A percentile compares a stretch with the other conserved stretches of the same genome.
These are phyloP conservation scores for Scotopteryx bipunctaria DNA, from an alignment of 2,888 invertebrate species.

Conservation along the genomic window DNA sequence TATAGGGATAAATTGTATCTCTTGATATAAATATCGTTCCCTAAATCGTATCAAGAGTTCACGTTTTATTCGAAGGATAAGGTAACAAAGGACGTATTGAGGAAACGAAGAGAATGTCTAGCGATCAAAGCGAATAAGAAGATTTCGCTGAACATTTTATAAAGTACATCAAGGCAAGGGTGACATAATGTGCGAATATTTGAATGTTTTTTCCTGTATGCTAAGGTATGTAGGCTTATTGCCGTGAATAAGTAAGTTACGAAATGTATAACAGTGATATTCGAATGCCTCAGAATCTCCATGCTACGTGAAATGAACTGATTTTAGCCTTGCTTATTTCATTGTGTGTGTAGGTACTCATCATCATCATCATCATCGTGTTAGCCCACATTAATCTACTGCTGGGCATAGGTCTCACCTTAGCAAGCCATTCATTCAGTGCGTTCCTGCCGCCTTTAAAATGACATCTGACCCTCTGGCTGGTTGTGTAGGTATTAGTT, in stretches of 20 bases:
- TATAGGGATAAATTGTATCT: conserved; percentile 19
- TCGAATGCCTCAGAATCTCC: not conserved
- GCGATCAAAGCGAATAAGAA: conserved; percentile 40
- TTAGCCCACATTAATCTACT: too few relatives aligned
- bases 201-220: conserved; percentile 1
- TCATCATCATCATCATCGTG: too few relatives aligned
- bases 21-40: conserved; percentile 20
- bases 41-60: conserved; percentile 32
- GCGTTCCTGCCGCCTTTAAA: too few relatives aligned
- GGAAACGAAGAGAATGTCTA: conserved; percentile 37
- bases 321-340: too few relatives aligned
- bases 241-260: not conserved
- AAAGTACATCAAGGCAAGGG: conserved; percentile 38
- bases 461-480: too few relatives aligned
- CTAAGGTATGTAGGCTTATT: not conserved
- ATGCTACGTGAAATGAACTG: too few relatives aligned
- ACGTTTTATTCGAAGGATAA: conserved; percentile 37
- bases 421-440: too few relatives aligned
- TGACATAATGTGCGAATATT: conserved; percentile 40
- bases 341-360: too few relatives aligned
- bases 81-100: conserved; percentile 40
- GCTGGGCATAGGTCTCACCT: too few relatives aligned
- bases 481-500: too few relatives aligned
- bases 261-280: not conserved
- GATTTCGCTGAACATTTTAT: conserved; percentile 43